Base-by-base conservation (phyloP, 2,797 vertebrate genomes). In the Sciurus carolinensis region DNA sequence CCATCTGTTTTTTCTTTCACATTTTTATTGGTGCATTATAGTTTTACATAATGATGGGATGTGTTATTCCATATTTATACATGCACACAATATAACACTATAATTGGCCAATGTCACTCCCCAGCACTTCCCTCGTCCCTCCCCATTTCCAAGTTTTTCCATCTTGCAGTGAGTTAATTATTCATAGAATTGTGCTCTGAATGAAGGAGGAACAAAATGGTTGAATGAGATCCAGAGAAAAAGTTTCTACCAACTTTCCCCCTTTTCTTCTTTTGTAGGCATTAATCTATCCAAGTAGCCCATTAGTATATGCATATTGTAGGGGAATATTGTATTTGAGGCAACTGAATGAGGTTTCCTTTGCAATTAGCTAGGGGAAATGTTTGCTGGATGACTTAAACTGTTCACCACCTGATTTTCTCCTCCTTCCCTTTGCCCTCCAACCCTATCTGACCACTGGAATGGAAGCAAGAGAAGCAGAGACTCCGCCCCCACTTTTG, bases 111-210 rank as follows among this genome's bases (percentile, higher is more conserved):
- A 8, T 57, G 22, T 57, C 54, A 57, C 54, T 57, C 54, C 54
- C 20, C 20, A 57, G 54, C 54, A 57, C 54, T 57, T 57, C 20
- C 54, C 54, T 22, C 20, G 7, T 22, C 54, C 20, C 17, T 18
- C 54, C 54, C 18, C 54, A 57, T 22, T 7, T 22, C 54, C 1
- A 33, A 83, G n/a, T 8, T 13, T 36, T 90, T 89, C 71, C 66
- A 52, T 44, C 50, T 85, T 94, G 64, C 57, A 13, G 33, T 36
- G 77, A 94, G 59, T 81, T 85, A 9, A 26, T 92, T 79, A 82
- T 66, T 92, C n/a, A 30, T 4, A 54, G 17, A 82, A 12, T 24
- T 77, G 59, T 77, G 39, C 52, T 84, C 36, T 69, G 71, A 86
- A 50, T 44, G 59, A 76, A 85, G 54, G 64, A 50, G 28, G 13